Conservation (phyloP, 37 sponge, comb jelly and placozoan genomes). For the Tethya wilhelma region DNA sequence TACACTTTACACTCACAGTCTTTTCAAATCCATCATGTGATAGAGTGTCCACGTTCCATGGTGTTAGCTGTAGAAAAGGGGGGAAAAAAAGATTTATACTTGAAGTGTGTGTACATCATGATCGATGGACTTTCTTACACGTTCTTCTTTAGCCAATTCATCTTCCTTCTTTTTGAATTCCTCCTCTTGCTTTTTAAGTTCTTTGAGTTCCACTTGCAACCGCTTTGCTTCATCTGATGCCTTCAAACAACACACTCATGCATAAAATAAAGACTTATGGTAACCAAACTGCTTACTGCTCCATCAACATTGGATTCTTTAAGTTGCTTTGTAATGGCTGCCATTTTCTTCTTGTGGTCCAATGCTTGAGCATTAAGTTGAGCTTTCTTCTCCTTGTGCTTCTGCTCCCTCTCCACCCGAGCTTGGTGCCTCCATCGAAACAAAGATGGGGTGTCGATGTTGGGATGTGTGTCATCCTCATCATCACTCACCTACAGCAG, state of each 20-base stretch:
- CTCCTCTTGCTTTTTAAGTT: constrained; percentile 57
- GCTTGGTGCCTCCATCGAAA: constrained; percentile 98
- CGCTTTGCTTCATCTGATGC: constrained; percentile 25
- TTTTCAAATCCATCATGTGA: constrained; percentile 88
- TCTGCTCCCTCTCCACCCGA: constrained; percentile 91
- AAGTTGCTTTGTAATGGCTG: constrained; percentile 49
- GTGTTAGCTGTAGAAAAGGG: constrained; percentile 57
- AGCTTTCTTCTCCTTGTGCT: constrained; percentile 69
- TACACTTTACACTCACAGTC: constrained; percentile 41
- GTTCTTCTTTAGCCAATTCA: constrained; percentile 75
- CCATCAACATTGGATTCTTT: constrained; percentile 28
- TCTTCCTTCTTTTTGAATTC: constrained; percentile 72
- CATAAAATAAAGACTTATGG: too few species aligned
- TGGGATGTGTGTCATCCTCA: constrained; percentile 99
- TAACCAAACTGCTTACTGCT: too few species aligned
- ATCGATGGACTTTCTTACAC: constrained; percentile 22
- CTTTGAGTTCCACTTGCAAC: constrained; percentile 38
- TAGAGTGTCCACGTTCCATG: constrained; percentile 93
- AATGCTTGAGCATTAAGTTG: constrained; percentile 25
- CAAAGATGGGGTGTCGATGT: constrained; percentile 96
- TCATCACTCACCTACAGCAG: constrained; percentile 89
- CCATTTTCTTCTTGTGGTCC: constrained; percentile 40
- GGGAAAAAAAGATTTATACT: not conserved
- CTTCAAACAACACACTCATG: too few species aligned
- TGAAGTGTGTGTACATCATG: not conserved